These are phyloP conservation scores for Cyanoliseus patagonus DNA, from an alignment of 2,113 vertebrate genomes.

Conservation along the genomic window DNA sequence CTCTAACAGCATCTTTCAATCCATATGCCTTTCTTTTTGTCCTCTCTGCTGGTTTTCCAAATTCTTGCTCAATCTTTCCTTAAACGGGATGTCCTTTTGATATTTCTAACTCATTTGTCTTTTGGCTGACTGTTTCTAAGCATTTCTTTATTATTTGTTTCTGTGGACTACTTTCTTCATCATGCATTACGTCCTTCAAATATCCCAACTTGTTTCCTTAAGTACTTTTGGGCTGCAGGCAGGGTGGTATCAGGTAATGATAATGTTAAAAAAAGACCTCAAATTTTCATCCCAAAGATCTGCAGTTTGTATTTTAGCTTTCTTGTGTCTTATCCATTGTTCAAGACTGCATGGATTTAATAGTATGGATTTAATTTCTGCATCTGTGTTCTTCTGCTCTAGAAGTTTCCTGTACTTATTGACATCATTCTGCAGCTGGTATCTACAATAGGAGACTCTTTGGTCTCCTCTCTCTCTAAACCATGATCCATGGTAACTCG, in stretches of 20 bases:
- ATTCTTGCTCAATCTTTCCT: background rate
- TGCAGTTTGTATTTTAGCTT: background rate
- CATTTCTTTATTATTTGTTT: background rate
- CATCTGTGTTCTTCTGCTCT: background rate
- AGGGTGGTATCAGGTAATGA: background rate
- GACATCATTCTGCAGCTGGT: background rate
- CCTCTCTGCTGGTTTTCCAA: background rate
- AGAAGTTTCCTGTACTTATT: background rate
- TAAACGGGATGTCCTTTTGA: background rate
- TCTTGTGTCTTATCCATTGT: background rate
- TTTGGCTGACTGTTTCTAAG: background rate
- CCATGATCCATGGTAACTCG: background rate
- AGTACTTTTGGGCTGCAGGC: accelerated
- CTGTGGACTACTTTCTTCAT: background rate
- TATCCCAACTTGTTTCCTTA: background rate
- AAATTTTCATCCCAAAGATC: background rate
- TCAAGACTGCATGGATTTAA: background rate
- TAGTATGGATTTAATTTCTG: background rate
- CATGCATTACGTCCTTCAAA: background rate
- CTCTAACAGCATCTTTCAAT: background rate
- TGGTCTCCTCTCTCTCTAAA: background rate
- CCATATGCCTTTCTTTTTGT: background rate
- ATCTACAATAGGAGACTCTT: background rate
- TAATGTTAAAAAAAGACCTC: background rate
- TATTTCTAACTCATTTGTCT: background rate